phyloP scores from a whole-genome alignment of 2,113 vertebrate species.

The Protomyctophum bolini region DNA sequence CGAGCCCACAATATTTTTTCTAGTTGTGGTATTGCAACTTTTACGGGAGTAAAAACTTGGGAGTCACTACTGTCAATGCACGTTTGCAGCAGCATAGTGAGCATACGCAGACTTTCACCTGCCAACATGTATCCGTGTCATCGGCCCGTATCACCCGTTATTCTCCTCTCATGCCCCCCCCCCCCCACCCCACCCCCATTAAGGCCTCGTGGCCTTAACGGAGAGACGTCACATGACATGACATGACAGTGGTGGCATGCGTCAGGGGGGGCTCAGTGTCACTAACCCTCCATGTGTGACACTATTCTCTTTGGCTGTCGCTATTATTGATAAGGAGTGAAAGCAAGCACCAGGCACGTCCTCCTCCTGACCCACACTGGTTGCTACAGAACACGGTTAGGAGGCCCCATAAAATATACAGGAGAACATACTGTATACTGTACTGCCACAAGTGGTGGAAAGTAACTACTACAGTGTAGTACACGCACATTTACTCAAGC shows the following conservation, averaged over 20 bases:
- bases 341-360: constrained; percentile 30
- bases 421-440: too few relatives aligned
- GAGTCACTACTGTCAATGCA: background rate
- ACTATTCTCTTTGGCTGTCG: constrained; percentile 40
- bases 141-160: constrained; percentile 18
- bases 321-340: constrained; percentile 52
- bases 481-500: too few relatives aligned
- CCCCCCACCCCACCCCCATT: constrained; percentile 32
- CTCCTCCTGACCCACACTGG: background rate
- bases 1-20: too few relatives aligned
- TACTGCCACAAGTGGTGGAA: too few relatives aligned
- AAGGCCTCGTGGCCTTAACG: constrained; percentile 37
- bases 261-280: constrained; percentile 35
- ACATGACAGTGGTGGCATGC: constrained; percentile 47
- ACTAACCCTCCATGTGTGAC: constrained; percentile 54
- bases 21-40: too few relatives aligned
- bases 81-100: background rate
- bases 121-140: background rate
- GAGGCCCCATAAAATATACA: too few relatives aligned
- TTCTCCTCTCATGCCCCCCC: constrained; percentile 29
- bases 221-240: constrained; percentile 59
- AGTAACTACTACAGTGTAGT: too few relatives aligned
- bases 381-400: too few relatives aligned
- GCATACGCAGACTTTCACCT: background rate
- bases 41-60: too few relatives aligned